Percentiles rank a stretch among this genome's conserved stretches.
These are phyloP conservation scores for Parnassius mnemosyne DNA, from an alignment of 2,888 invertebrate genomes.

Conservation along the genomic window DNA sequence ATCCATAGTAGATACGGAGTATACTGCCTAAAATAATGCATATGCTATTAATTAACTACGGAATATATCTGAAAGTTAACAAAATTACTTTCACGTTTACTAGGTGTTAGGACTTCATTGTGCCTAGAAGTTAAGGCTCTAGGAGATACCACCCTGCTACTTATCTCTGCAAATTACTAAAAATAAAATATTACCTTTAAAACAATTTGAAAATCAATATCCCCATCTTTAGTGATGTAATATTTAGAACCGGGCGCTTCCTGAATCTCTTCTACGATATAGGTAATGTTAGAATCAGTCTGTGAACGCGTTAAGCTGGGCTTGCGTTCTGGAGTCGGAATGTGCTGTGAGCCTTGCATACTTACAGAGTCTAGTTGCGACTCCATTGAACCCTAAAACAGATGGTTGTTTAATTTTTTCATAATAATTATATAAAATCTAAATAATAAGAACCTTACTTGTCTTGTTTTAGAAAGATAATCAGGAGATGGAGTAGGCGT, in stretches of 20 bases:
- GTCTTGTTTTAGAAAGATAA: slow-evolving; percentile 86
- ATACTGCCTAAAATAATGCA: slow-evolving; percentile 84
- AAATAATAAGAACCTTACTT: slow-evolving; percentile 40
- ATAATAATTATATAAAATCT: too few relatives aligned
- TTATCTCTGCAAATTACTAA: too few relatives aligned
- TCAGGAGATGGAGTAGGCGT: slow-evolving; percentile 96
- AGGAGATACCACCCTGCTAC: too few relatives aligned
- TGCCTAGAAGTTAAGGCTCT: too few relatives aligned
- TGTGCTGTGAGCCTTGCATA: slow-evolving; percentile 81
- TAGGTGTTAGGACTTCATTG: too few relatives aligned
- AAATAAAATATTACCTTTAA: slow-evolving; percentile 81
- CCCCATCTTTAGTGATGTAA: slow-evolving; percentile 97
- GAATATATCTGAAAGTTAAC: too few relatives aligned
- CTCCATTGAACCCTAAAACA: slow-evolving; percentile 87
- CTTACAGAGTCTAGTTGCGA: slow-evolving; percentile 90
- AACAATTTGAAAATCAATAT: slow-evolving; percentile 94
- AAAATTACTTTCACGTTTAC: too few relatives aligned
- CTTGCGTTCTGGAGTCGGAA: slow-evolving; percentile 83
- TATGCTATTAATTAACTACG: too few relatives aligned
- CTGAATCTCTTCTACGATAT: slow-evolving; percentile 90
- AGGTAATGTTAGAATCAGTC: slow-evolving; percentile 95
- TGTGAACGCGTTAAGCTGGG: slow-evolving; percentile 90
- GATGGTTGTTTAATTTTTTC: too few relatives aligned
- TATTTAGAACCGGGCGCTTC: slow-evolving; percentile 93
- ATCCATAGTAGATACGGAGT: slow-evolving; percentile 92